Evolutionary conservation across 92 coral and sea anemone genomes (phyloP).

Genomic region (Epizoanthus illoricatus): DNA sequence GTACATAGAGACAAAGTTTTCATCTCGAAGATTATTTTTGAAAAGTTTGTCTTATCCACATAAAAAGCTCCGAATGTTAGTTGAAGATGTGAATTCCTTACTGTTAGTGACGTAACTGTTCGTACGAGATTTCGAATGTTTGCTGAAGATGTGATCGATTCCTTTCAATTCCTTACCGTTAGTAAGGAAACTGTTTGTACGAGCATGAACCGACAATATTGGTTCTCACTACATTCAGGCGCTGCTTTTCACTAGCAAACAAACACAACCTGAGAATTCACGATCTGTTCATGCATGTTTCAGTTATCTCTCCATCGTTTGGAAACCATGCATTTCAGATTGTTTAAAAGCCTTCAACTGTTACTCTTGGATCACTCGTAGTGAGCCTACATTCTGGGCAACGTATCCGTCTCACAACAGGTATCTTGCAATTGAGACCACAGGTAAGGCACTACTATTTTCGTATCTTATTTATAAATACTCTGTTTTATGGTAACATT

Average conservation of each 20-base stretch:
- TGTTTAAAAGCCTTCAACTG: background rate
- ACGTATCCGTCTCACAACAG: too few relatives aligned
- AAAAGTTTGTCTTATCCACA: too few relatives aligned
- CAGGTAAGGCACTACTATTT: background rate
- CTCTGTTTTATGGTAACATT: too few relatives aligned
- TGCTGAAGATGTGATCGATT: background rate
- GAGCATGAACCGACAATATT: background rate
- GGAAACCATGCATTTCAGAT: background rate
- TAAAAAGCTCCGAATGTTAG: background rate
- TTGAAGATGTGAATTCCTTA: background rate
- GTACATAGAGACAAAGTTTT: background rate
- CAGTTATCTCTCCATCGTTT: background rate
- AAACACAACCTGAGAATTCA: background rate
- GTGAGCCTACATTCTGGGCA: background rate
- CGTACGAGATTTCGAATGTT: background rate
- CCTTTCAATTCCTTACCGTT: background rate
- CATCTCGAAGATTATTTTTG: background rate
- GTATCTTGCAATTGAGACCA: too few relatives aligned
- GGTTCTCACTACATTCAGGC: background rate
- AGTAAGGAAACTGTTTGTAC: constrained; percentile 1
- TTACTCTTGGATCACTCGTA: background rate
- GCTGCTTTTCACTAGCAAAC: constrained; percentile 9
- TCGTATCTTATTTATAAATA: too few relatives aligned
- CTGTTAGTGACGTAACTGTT: background rate
- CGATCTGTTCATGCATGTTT: background rate